Percentiles rank a stretch among this genome's conserved stretches.
Conservation (phyloP, 2,113 vertebrate species). For the Corydoras maculifer region DNA sequence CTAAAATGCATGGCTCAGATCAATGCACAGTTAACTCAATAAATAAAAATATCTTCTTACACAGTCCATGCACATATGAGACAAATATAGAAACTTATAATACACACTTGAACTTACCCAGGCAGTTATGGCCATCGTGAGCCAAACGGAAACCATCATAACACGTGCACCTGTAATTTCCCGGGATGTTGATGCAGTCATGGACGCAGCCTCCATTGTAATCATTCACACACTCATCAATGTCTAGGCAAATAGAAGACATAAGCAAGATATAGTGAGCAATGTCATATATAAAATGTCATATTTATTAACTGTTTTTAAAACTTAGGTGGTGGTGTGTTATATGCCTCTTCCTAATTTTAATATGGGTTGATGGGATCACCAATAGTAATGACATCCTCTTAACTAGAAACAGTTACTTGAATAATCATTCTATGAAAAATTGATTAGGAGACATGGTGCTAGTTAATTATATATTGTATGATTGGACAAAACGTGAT, state of each 20-base stretch:
- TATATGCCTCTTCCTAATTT: neutral
- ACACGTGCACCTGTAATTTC: constrained; percentile 95
- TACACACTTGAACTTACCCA: constrained; percentile 66
- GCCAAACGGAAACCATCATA: constrained; percentile 94
- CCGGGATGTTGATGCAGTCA: constrained; percentile 95
- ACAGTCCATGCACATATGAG: neutral
- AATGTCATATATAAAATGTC: neutral
- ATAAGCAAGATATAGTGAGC: neutral
- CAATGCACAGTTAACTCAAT: no score
- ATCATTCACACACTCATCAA: constrained; percentile 89
- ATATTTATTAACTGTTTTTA: no score
- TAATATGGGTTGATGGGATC: neutral
- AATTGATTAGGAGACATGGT: neutral
- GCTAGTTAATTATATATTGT: neutral
- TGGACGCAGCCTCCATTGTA: constrained; percentile 94
- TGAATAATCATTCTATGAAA: neutral
- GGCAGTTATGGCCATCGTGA: constrained; percentile 91
- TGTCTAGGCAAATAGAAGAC: constrained; percentile 64
- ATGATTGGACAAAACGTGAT: no score
- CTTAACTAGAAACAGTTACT: neutral
- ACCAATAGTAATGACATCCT: neutral
- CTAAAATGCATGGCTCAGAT: no score
- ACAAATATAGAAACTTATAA: constrained; percentile 11
- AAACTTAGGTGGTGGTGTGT: no score
- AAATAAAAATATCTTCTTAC: no score